Conservation (phyloP, 2,888 invertebrate species). For the Spisula solida region DNA sequence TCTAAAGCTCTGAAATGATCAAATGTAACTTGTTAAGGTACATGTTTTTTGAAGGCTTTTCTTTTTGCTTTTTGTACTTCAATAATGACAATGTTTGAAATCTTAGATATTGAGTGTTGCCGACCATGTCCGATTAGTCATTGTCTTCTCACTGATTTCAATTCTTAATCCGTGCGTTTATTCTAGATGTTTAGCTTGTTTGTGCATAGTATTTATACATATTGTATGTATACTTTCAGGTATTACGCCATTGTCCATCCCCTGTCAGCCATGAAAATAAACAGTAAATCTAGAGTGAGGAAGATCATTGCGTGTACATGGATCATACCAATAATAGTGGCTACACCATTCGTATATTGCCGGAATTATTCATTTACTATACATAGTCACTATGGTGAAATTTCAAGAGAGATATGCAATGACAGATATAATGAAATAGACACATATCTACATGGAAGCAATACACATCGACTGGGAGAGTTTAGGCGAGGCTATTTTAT, state of each 20-base stretch:
- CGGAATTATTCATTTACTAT: constrained; percentile 81
- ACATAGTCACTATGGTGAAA: constrained; percentile 85
- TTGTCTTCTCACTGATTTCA: too few species aligned
- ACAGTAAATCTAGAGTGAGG: constrained; percentile 86
- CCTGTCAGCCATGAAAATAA: constrained; percentile 86
- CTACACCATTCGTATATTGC: constrained; percentile 80
- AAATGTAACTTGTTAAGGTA: too few species aligned
- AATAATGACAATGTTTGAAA: too few species aligned
- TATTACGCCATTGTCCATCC: constrained; percentile 88
- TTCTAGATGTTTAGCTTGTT: too few species aligned
- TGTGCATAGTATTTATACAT: not conserved
- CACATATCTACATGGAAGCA: constrained; percentile 72
- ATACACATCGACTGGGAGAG: constrained; percentile 65
- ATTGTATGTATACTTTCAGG: constrained; percentile 79
- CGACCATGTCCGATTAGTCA: too few species aligned
- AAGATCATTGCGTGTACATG: constrained; percentile 87
- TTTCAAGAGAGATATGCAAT: constrained; percentile 87
- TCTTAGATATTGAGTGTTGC: too few species aligned
- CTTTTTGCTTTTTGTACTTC: too few species aligned
- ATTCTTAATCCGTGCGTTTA: too few species aligned
- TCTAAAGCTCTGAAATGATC: too few species aligned
- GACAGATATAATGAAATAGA: constrained; percentile 87
- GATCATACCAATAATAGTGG: constrained; percentile 84
- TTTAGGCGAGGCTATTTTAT: constrained; percentile 86
- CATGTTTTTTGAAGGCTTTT: too few species aligned